Conservation (phyloP, 2,888 invertebrate genomes). For the Geotrupes spiniger region DNA sequence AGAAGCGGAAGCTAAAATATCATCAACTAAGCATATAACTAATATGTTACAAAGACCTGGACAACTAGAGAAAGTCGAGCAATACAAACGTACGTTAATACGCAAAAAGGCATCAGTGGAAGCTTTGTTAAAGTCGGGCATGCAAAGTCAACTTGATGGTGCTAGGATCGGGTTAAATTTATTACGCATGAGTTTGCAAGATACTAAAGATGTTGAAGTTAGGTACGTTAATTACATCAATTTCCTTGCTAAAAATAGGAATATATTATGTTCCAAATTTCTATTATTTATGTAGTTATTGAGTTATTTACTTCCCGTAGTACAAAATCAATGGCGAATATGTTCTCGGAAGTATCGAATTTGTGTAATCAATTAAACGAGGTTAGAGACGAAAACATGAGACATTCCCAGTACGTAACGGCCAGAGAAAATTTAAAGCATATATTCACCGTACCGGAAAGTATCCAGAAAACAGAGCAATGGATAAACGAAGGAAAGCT, state of each 20-base stretch:
- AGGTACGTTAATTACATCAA: constrained; percentile 50
- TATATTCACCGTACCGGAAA: constrained; percentile 96
- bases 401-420: constrained; percentile 95
- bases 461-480: constrained; percentile 89
- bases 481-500: constrained; percentile 94
- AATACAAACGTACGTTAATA: constrained; percentile 70
- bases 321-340: constrained; percentile 72
- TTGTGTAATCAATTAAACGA: constrained; percentile 78
- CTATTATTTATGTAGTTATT: neutral
- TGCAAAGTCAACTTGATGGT: constrained; percentile 97
- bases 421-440: constrained; percentile 98
- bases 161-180: constrained; percentile 92
- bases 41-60: constrained; percentile 93
- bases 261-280: too few relatives aligned
- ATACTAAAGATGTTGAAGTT: constrained; percentile 70
- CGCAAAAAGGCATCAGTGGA: constrained; percentile 88
- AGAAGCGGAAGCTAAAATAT: constrained; percentile 73
- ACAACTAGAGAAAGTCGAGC: constrained; percentile 88
- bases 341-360: constrained; percentile 73
- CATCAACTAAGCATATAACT: constrained; percentile 81
- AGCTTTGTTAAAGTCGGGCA: constrained; percentile 90
- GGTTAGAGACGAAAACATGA: constrained; percentile 88
- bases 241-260: too few relatives aligned
- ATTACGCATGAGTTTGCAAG: constrained; percentile 79
- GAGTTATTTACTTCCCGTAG: constrained; percentile 53